Conservation (phyloP, 2,113 vertebrate genomes). For the Pseudorectes ferrugineus region DNA sequence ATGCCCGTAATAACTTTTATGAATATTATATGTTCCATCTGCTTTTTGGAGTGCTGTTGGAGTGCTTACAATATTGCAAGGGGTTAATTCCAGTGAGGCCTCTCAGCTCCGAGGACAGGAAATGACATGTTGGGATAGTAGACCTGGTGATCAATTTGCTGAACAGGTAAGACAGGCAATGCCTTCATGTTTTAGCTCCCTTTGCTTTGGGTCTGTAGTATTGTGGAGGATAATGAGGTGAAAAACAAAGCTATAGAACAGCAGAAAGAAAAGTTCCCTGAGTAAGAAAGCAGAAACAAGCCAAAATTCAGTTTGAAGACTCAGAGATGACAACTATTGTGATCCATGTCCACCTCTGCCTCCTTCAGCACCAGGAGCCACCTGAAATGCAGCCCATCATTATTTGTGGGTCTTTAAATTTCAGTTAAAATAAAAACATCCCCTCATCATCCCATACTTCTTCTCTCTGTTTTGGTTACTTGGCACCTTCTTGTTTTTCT, state of each 20-base stretch:
- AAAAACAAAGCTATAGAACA: neutral
- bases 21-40: conserved; percentile 9
- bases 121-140: neutral
- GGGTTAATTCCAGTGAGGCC: neutral
- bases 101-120: neutral
- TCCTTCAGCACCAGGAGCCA: neutral
- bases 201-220: neutral
- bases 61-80: neutral
- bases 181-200: neutral
- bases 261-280: neutral
- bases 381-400: neutral
- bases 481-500: neutral
- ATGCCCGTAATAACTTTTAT: neutral
- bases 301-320: neutral
- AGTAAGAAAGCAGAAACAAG: neutral
- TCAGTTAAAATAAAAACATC: neutral
- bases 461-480: neutral
- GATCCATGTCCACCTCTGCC: neutral
- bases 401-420: neutral
- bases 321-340: neutral
- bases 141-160: neutral
- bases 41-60: neutral
- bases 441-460: neutral
- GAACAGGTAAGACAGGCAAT: neutral
- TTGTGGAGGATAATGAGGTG: accelerated